phyloP scores from a whole-genome alignment of 2,888 invertebrate genomes.

The Coelogynopora nodosa region DNA sequence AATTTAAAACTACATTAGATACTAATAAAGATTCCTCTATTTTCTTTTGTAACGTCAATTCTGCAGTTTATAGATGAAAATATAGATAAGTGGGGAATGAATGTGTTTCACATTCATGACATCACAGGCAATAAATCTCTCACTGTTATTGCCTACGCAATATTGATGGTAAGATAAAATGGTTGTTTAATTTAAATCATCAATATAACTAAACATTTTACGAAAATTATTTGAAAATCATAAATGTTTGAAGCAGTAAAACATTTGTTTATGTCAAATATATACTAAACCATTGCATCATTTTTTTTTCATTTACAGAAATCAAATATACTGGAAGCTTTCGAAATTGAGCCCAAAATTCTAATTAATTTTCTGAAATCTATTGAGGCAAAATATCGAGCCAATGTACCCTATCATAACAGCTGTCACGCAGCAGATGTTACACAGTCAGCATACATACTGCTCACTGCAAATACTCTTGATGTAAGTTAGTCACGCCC shows the following conservation, averaged over 20 bases:
- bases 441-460: slow-evolving; percentile 39
- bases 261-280: not conserved
- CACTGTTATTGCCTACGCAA: not conserved
- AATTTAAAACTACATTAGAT: no score
- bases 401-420: slow-evolving; percentile 39
- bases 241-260: not conserved
- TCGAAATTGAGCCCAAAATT: not conserved
- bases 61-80: not conserved
- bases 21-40: no score
- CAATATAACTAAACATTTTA: not conserved
- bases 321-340: slow-evolving; percentile 51
- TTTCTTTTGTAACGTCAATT: no score
- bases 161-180: not conserved
- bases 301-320: slow-evolving; percentile 55
- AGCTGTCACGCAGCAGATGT: slow-evolving; percentile 41
- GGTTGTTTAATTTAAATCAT: not conserved
- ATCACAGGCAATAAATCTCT: not conserved
- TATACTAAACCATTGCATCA: not conserved
- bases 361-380: not conserved
- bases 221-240: not conserved
- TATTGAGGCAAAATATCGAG: slow-evolving; percentile 12
- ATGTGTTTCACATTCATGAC: not conserved
- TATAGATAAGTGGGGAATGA: not conserved
- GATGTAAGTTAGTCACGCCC: no score
- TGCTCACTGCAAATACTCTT: slow-evolving; percentile 27